Evolutionary conservation across 2,888 invertebrate genomes (phyloP), one percentile per base, ranked within the genome.

Genomic region (Agapostemon virescens): DNA sequence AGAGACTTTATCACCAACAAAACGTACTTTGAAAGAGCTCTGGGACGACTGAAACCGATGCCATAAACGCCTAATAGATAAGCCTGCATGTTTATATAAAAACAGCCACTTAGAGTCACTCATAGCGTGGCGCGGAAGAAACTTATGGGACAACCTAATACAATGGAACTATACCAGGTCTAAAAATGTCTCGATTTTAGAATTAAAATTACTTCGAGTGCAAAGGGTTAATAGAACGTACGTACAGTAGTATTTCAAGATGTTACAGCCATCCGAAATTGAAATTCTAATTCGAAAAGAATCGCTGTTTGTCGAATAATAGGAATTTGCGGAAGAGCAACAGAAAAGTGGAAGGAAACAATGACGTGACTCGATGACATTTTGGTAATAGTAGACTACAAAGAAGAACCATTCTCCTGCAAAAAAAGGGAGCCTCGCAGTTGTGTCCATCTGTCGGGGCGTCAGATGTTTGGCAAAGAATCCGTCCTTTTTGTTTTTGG

Each of bases 391-490:
- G 4, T 52, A 23, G 13, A 55, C 26, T 26, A 55, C 55, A 55
- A 55, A 55, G 15, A 15, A 55, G 13, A 23, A 26, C 15, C 26
- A 55, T 15, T 26, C 26, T 26, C 6, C 15, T 15, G 55, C 15
- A 26, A 55, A 23, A 55, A 23, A 55, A 26, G 15, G 7, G 15
- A 13, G n/a, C 26, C 23, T 58, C 30, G 58, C 7, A n/a, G 20
- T 58, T 58, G 26, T 30, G 30, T 58, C 30, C 58, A 42, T 70
- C 30, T 70, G 26, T 40, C 38, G 42, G 70, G 20, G 23, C 38
- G 73, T 73, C 73, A 40, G 69, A 45, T 63, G 70, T 49, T 63
- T 66, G 20, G 26, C 23, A 2, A 55, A 11, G 15, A 26, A 6
- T n/a, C 11, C 23, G 42, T 30, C 49, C 15, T 61, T 66, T 20